phyloP scores from a whole-genome alignment of 2,797 vertebrate genomes.

The Australoheros facetus region DNA sequence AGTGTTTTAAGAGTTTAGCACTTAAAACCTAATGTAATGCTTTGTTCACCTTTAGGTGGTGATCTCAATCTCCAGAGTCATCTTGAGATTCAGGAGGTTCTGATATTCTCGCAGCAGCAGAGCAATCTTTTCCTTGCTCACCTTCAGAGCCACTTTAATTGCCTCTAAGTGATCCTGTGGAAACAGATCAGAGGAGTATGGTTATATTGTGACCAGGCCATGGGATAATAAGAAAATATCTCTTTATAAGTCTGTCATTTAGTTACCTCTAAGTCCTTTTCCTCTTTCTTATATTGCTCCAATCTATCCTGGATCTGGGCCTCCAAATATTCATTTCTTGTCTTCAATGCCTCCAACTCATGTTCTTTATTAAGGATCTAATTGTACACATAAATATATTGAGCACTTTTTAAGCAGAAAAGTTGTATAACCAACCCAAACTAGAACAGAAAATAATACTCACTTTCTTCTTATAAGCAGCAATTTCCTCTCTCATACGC shows the following conservation, averaged over 20 bases:
- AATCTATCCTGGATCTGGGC: slow-evolving; percentile 69
- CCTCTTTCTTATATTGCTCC: slow-evolving; percentile 64
- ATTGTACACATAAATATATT: slow-evolving; percentile 13
- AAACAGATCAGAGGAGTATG: background rate
- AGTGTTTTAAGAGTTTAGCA: background rate
- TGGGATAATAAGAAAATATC: rapidly evolving
- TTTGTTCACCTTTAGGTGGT: slow-evolving; percentile 81
- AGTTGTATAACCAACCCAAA: background rate
- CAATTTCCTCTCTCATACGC: slow-evolving; percentile 77
- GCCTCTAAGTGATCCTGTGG: slow-evolving; percentile 71
- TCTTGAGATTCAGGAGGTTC: slow-evolving; percentile 83
- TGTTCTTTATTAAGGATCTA: slow-evolving; percentile 80
- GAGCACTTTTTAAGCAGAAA: background rate
- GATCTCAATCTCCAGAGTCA: slow-evolving; percentile 85
- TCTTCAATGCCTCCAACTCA: slow-evolving; percentile 76
- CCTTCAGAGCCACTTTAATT: slow-evolving; percentile 74
- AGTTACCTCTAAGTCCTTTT: slow-evolving; percentile 65
- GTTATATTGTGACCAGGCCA: background rate
- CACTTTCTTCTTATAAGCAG: slow-evolving; percentile 82
- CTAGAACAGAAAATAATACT: slow-evolving; percentile 38
- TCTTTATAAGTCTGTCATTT: background rate
- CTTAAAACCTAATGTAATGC: background rate
- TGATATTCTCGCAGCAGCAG: slow-evolving; percentile 83
- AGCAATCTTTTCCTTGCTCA: slow-evolving; percentile 81
- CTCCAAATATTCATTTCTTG: slow-evolving; percentile 76